Percentiles rank a stretch among this genome's conserved stretches.
Conservation (phyloP, 1,140 invertebrate species). For the Cydia fagiglandana region DNA sequence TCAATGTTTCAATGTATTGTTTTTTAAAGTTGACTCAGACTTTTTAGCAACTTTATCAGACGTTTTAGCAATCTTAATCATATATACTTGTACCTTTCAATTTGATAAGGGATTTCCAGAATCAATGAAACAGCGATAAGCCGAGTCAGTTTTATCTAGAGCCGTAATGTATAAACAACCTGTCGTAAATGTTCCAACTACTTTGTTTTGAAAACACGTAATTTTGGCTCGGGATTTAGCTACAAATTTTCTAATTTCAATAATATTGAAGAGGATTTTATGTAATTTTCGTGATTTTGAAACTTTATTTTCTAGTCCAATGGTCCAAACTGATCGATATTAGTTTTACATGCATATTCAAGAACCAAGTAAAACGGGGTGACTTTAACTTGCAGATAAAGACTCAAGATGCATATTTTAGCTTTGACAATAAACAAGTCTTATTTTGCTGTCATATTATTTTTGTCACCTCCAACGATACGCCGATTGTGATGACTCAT, state of each 20-base stretch:
- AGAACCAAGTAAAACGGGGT: not conserved
- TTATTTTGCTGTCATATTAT: not conserved
- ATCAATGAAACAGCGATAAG: conserved; percentile 27
- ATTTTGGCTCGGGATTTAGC: not conserved
- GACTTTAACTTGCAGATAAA: not conserved
- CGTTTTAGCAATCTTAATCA: not conserved
- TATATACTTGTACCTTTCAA: not conserved
- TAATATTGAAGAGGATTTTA: not conserved
- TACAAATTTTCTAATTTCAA: not conserved
- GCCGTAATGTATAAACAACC: conserved; percentile 7
- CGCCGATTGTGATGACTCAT: too few relatives aligned
- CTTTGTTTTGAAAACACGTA: not conserved
- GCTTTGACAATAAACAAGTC: too few relatives aligned
- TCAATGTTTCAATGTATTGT: not conserved
- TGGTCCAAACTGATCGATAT: not conserved
- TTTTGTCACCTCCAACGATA: not conserved
- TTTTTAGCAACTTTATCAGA: not conserved
- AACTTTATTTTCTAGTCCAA: not conserved
- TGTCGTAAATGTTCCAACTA: not conserved
- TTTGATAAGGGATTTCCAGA: conserved; percentile 20
- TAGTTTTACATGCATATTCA: too few relatives aligned
- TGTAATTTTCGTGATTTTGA: not conserved
- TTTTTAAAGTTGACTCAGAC: not conserved
- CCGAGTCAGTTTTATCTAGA: conserved; percentile 3
- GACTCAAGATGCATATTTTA: not conserved